Evolutionary conservation across 2,113 vertebrate genomes (phyloP).

Genomic region (Elachura formosa): DNA sequence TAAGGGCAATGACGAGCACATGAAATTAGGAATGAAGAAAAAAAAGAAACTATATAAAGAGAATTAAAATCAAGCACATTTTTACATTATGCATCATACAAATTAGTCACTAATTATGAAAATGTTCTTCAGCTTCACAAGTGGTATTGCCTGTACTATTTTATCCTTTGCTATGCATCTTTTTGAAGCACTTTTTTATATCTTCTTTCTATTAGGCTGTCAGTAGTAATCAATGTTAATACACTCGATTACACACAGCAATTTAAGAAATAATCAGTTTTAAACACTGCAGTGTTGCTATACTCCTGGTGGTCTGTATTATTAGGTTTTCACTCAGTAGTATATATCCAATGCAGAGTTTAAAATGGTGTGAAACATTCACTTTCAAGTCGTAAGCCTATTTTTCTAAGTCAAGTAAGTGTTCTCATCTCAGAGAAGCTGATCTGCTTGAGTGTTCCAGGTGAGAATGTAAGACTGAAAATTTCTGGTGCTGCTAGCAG

Average conservation of each 20-base stretch:
- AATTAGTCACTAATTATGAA: slow-evolving; percentile 28
- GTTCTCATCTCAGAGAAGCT: not conserved
- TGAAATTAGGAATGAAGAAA: not conserved
- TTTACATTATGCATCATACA: not conserved
- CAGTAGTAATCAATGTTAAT: not conserved
- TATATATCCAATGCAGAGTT: not conserved
- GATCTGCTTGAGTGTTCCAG: slow-evolving; percentile 11
- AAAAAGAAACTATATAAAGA: not conserved
- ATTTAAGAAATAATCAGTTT: not conserved
- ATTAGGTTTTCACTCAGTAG: not conserved
- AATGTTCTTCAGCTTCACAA: not conserved
- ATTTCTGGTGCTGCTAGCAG: not conserved
- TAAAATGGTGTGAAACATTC: not conserved
- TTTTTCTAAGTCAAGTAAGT: not conserved
- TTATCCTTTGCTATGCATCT: not conserved
- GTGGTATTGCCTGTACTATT: not conserved
- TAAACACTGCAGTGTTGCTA: not conserved
- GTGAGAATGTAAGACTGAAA: slow-evolving; percentile 23
- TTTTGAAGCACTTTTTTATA: not conserved
- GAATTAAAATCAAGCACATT: not conserved
- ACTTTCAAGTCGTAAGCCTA: not conserved
- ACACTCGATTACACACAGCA: not conserved
- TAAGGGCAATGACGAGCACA: not conserved
- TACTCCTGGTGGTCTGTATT: not conserved
- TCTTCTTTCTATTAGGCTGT: not conserved